Evolutionary conservation across 2,888 invertebrate species (phyloP).

Genomic region (Taenaris catops): DNA sequence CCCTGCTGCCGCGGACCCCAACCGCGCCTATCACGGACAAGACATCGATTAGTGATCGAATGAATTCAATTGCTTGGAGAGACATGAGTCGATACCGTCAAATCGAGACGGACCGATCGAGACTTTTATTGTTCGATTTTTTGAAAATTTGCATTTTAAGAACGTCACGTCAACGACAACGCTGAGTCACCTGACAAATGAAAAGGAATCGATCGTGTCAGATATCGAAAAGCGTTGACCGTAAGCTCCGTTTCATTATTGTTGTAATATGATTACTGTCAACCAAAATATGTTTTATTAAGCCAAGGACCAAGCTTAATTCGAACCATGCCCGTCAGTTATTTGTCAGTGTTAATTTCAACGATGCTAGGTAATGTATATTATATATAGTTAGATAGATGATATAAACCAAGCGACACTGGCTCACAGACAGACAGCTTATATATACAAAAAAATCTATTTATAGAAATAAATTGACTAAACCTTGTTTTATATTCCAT

Average conservation of each 20-base stretch:
- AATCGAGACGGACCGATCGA: conserved; percentile 67
- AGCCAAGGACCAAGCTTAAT: conserved; percentile 12
- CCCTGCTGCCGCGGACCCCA: conserved; percentile 77
- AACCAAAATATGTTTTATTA: conserved; percentile 44
- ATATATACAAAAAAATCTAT: too few relatives aligned
- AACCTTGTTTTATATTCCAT: too few relatives aligned
- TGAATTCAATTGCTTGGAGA: conserved; percentile 77
- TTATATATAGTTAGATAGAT: too few relatives aligned
- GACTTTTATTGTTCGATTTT: conserved; percentile 74
- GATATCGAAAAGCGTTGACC: conserved; percentile 74
- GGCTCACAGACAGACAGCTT: too few relatives aligned
- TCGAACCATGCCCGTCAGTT: not conserved
- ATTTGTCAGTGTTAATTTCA: too few relatives aligned
- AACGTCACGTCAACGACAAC: conserved; percentile 73
- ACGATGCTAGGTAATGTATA: too few relatives aligned
- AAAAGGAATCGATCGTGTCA: conserved; percentile 64
- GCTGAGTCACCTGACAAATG: conserved; percentile 79
- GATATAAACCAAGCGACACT: too few relatives aligned
- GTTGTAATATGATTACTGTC: conserved; percentile 74
- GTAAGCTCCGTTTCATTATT: conserved; percentile 71
- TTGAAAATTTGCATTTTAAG: conserved; percentile 77
- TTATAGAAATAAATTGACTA: too few relatives aligned
- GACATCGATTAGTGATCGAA: conserved; percentile 80
- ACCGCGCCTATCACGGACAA: conserved; percentile 78
- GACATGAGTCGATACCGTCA: conserved; percentile 72